phyloP scores from a whole-genome alignment of 2,888 invertebrate genomes.

The Hirtodrosophila trivittata region DNA sequence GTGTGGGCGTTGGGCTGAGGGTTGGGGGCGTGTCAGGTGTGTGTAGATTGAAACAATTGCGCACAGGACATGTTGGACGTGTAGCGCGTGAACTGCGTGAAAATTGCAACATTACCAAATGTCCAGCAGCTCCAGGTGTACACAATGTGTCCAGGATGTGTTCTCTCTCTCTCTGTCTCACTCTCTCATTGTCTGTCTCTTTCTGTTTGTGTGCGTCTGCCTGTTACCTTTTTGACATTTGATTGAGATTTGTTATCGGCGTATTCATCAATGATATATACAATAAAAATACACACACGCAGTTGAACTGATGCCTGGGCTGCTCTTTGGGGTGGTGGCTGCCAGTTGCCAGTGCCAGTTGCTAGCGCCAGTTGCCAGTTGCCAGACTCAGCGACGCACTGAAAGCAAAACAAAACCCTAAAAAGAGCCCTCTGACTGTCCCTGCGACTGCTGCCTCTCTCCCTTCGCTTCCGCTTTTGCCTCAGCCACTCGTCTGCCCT shows the following conservation, averaged over 20 bases:
- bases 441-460: conserved; percentile 1
- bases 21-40: conserved; percentile 10
- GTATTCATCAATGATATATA: conserved; percentile 82
- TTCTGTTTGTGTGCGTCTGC: conserved; percentile 41
- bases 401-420: conserved; percentile 25
- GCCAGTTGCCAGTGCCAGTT: background rate
- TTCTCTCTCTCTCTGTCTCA: no score
- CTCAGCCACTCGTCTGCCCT: conserved; percentile 3
- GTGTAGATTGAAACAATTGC: conserved; percentile 72
- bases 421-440: background rate
- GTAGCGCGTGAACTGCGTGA: conserved; percentile 67
- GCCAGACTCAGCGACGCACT: conserved; percentile 48
- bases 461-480: conserved; percentile 17
- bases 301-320: background rate
- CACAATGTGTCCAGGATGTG: background rate
- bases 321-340: background rate
- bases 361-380: conserved; percentile 2
- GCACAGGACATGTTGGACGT: conserved; percentile 57
- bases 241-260: conserved; percentile 84
- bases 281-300: conserved; percentile 72
- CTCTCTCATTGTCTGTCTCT: no score
- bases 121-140: conserved; percentile 34
- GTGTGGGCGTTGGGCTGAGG: conserved; percentile 1
- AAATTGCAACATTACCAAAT: conserved; percentile 82
- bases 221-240: conserved; percentile 84